A percentile compares a stretch with the other conserved stretches of the same genome.
These are phyloP conservation scores for Drosophila sordidula DNA, from an alignment of 2,888 invertebrate species.

Conservation along the genomic window DNA sequence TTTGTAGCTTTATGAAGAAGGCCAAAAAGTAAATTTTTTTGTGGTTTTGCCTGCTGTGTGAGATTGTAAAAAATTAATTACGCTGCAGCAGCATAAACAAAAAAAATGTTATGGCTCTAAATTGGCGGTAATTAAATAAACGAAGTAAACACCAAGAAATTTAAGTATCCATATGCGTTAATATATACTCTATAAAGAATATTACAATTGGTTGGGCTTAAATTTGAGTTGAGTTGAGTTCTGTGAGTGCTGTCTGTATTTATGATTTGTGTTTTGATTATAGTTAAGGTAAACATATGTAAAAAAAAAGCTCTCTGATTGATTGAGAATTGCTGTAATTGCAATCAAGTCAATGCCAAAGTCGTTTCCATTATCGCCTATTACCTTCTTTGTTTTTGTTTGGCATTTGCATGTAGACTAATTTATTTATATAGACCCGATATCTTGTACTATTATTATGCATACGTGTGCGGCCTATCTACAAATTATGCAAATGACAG, in stretches of 20 bases:
- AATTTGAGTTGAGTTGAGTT: constrained; percentile 1
- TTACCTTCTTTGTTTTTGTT: constrained; percentile 38
- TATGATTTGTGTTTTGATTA: constrained; percentile 19
- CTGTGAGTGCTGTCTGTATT: constrained; percentile 9
- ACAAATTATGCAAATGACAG: constrained; percentile 74
- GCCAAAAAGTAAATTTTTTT: constrained; percentile 2
- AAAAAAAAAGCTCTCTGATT: constrained; percentile 15
- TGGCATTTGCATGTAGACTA: constrained; percentile 17
- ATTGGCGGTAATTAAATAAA: constrained; percentile 43
- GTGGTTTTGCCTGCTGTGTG: constrained; percentile 27
- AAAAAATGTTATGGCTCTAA: constrained; percentile 8
- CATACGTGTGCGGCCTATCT: constrained; percentile 56
- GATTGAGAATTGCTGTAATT: constrained; percentile 64
- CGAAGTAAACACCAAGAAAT: constrained; percentile 31
- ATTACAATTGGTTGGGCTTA: neutral
- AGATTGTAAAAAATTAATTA: constrained; percentile 8
- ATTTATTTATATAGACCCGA: constrained; percentile 49
- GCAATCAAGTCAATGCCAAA: constrained; percentile 70
- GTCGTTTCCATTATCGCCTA: constrained; percentile 59
- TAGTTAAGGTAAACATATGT: constrained; percentile 14
- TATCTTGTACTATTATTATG: constrained; percentile 59
- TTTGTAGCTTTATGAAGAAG: constrained; percentile 10
- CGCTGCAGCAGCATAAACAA: constrained; percentile 11
- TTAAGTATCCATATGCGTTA: neutral
- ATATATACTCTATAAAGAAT: neutral